Evolutionary conservation across 2,888 invertebrate genomes (phyloP), one percentile per base, ranked within the genome.

Genomic region (Rhyacophila evoluta): DNA sequence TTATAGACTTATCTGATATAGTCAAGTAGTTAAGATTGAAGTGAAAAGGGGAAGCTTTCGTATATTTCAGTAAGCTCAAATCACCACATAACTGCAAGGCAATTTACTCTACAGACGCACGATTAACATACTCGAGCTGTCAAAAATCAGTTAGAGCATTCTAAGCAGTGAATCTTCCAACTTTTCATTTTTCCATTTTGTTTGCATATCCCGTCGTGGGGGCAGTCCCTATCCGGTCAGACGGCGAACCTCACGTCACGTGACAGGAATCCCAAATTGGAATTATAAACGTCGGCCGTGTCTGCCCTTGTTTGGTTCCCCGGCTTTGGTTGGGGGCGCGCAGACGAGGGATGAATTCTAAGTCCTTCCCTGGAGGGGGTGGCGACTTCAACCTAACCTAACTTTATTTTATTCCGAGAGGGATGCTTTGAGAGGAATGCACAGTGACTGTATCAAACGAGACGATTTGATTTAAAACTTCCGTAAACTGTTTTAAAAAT

Each of bases 281-380:
- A 80, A 81, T 80, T 79, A 79, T 80, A 78, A 77, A 77, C 75
- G 79, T 72, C 81, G 55, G 33, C 75, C 79, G 68, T 79, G 81
- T 76, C 81, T 77, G 79, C 74, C 79, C 79, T 78, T 80, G 81
- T 81, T 80, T 79, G 79, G 79, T 77, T 72, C 79, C 74, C 69
- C 33, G 71, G 79, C 76, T 76, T 79, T 73, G 68, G 79, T 79
- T 71, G 79, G 78, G 77, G 70, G 33, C 55, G 41, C 29, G 19
- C 25, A 27, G 15, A 79, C 81, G 79, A 36, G 81, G 77, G 74
- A 72, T 74, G 81, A 81, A 81, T 81, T 36, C 25, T 28, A 38
- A 79, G 55, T 25, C 19, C 29, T 28, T 41, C 37, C 25, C 37
- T 15, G 69, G 28, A 41, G 71, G 75, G 69, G 33, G 27, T 37